These are phyloP conservation scores for Plumapathes pennacea DNA, from an alignment of 92 coral and sea anemone genomes.

Conservation along the genomic window DNA sequence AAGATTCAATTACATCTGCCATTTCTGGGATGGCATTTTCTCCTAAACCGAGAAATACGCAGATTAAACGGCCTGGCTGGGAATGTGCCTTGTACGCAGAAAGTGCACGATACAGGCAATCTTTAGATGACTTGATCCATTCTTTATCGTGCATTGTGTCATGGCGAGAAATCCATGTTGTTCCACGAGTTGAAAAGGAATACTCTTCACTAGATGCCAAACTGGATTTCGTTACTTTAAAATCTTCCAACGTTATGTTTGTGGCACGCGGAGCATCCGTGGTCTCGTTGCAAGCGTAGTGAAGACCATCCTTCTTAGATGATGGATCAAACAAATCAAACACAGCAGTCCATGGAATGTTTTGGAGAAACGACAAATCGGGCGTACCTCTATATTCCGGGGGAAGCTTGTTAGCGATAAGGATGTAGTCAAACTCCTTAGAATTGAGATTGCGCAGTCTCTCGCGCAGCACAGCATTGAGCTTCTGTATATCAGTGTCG, in stretches of 20 bases:
- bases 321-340: conserved; percentile 52
- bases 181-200: conserved; percentile 32
- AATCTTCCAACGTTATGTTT: conserved; percentile 42
- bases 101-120: conserved; percentile 51
- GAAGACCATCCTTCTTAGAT: conserved; percentile 42
- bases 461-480: conserved; percentile 21
- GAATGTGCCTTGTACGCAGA: conserved; percentile 33
- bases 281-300: conserved; percentile 47
- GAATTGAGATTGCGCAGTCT: conserved; percentile 28
- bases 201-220: conserved; percentile 4
- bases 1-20: conserved; percentile 52
- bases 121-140: conserved; percentile 51
- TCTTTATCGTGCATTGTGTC: conserved; percentile 54
- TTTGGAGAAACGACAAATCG: conserved; percentile 40
- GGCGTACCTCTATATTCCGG: conserved; percentile 42
- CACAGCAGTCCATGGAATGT: conserved; percentile 58
- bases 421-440: conserved; percentile 43
- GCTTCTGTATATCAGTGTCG: conserved; percentile 20
- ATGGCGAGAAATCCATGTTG: conserved; percentile 52
- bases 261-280: conserved; percentile 50
- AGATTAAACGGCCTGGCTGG: conserved; percentile 36
- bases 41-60: conserved; percentile 39
- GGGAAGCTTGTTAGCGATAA: conserved; percentile 52
- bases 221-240: conserved; percentile 25
- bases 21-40: conserved; percentile 38